Base-by-base conservation (phyloP, 2,797 vertebrate species). In the Pogoniulus pusillus region DNA sequence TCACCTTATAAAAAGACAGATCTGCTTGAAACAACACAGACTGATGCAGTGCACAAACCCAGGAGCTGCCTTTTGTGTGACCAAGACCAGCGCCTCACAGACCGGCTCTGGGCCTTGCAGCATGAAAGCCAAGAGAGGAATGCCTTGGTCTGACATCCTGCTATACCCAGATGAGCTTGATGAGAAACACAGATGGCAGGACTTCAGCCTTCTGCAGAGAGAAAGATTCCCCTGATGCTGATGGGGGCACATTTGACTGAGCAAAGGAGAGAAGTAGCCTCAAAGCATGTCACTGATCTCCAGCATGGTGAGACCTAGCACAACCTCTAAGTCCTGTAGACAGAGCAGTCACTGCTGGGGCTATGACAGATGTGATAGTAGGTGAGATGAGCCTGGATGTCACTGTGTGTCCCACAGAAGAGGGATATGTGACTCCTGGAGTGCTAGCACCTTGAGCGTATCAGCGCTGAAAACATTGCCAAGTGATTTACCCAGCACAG, bases 1-100 rank as follows among this genome's bases (percentile, higher is more conserved):
- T 90, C 84, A 76, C 95, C 74, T 92, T 94, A 97, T 89, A 93
- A 82, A 97, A 97, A 96, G 86, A 92, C 19, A 3, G 55, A 92
- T 78, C 72, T 58, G 89, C 80, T 88, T 89, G 34, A 88, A 95
- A 95, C 88, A 88, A 83, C 37, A 76, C 15, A 58, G 22, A 74
- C 35, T 49, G 45, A 91, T 87, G 81, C 60, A 78, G 92, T 2
- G 66, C 87, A 93, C 85, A 91, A 64, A 92, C 75, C 70, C 49
- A 87, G 78, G n/a, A 87, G 94, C 72, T 84, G 54, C 62, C 41
- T 68, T 82, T 93, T 16, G 14, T 71, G 64, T 70, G 90, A 93
- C 51, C 47, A 93, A 78, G 74, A 87, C 11, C 78, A 78, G 29
- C 39, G 70, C 7, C 22, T 92, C 63, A 87, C 35, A 77, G 69